Evolutionary conservation across 2,113 vertebrate species (phyloP), one percentile per base, ranked within the genome.

Genomic region (Odontesthes bonariensis): DNA sequence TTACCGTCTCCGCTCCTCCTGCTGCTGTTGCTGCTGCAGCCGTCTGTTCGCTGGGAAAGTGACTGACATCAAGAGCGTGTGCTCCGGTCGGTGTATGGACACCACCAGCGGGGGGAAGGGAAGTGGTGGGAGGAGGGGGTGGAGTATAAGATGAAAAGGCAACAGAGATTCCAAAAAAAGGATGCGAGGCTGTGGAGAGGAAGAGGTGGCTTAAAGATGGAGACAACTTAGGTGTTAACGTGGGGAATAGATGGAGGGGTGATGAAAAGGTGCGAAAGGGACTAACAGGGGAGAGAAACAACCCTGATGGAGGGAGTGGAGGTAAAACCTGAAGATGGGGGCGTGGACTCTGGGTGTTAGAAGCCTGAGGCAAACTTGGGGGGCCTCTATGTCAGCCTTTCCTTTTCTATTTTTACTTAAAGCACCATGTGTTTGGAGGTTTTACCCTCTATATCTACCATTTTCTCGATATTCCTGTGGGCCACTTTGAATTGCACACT

Each of bases 1-100:
- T 89, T 89, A 83, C 75, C 35, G 83, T 74, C 71, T 71, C 73
- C 42, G 56, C 75, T 77, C 67, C 75, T 76, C 69, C 59, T 69
- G 80, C 90, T 86, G 87, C 86, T 91, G 89, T 49, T 82, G 73
- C 80, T 72, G 81, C 85, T 54, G 86, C 69, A 70, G 86, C 78
- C 83, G 90, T 92, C 92, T 92, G 91, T 89, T 90, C 85, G 77
- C 88, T 84, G 90, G 88, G 82, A 87, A 89, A 91, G 89, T 92
- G 91, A 92, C 76, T 89, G 81, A 90, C 91, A 92, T 84, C 66
- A 64, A 67, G 73, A 79, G 80, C 3, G 69, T 77, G 68, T 14
- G 79, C 77, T 77, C 75, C 38, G 65, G 73, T 61, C 68, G 31
- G 58, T 75, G 73, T 51, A 38, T 60, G 79, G 79, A 69, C 81